Evolutionary conservation across 2,113 vertebrate genomes (phyloP).

Genomic region (Noctilio leporinus): DNA sequence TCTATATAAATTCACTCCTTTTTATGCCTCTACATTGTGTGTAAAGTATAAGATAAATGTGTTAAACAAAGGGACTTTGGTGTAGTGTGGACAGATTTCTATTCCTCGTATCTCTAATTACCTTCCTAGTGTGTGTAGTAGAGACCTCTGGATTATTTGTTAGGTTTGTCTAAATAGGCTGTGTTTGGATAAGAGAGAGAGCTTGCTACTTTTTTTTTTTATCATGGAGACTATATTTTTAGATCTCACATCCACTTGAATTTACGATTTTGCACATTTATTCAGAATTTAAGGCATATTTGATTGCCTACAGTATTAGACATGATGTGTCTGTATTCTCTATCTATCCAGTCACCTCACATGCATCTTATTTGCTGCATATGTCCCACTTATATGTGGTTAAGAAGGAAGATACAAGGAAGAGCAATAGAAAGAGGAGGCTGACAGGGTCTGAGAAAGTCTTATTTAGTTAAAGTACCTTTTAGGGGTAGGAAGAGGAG

Average conservation of each 20-base stretch:
- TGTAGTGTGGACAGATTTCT: not conserved
- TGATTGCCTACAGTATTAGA: not conserved
- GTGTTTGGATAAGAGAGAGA: conserved; percentile 11
- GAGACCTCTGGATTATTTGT: not conserved
- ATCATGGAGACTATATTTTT: not conserved
- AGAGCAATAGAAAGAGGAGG: not conserved
- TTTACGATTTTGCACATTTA: conserved; percentile 1
- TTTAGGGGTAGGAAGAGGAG: not conserved
- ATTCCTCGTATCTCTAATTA: not conserved
- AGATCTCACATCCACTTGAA: not conserved
- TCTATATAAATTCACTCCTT: conserved; percentile 44
- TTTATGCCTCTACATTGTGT: conserved; percentile 16
- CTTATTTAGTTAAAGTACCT: not conserved
- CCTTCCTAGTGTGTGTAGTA: not conserved
- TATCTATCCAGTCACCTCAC: not conserved
- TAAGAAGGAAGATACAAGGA: not conserved
- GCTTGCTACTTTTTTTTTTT: not conserved
- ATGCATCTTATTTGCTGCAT: not conserved
- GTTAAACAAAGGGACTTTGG: not conserved
- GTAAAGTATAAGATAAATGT: conserved; percentile 22
- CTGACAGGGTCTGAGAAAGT: not conserved
- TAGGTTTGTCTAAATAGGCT: not conserved
- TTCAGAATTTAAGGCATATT: not conserved
- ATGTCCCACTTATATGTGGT: not conserved
- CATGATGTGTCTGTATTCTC: not conserved